Conservation (phyloP, 37 sponge, comb jelly and placozoan genomes). For the Mnemiopsis leidyi region DNA sequence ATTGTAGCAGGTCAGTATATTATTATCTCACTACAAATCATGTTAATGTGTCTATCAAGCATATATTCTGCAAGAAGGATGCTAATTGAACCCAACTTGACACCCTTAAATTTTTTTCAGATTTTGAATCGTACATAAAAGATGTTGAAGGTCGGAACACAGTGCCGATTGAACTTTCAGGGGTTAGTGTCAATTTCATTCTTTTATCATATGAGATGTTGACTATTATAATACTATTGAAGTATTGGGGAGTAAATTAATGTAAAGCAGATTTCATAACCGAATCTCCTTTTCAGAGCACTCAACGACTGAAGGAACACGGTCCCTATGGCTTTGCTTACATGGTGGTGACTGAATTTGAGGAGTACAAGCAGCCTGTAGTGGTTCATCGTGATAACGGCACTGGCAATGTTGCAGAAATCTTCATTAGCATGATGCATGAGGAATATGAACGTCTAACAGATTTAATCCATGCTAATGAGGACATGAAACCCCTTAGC, state of each 20-base stretch:
- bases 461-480: not conserved
- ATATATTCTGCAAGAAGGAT: not conserved
- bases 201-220: no score
- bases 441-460: not conserved
- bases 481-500: not conserved
- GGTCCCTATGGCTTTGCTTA: not conserved
- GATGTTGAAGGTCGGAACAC: not conserved
- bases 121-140: not conserved
- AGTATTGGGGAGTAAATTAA: no score
- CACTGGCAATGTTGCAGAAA: not conserved
- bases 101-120: not conserved
- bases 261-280: no score
- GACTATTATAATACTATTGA: no score
- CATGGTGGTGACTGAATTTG: not conserved
- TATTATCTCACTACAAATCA: not conserved
- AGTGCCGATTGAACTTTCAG: not conserved
- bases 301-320: conserved; percentile 18
- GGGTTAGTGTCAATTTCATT: no score
- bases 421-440: not conserved
- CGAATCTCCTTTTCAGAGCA: not conserved
- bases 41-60: not conserved
- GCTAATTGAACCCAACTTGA: not conserved
- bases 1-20: not conserved
- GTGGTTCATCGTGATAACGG: not conserved
- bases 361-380: not conserved